Percentiles rank a stretch among this genome's conserved stretches.
These are phyloP conservation scores for Boloria selene DNA, from an alignment of 2,888 invertebrate genomes.

Conservation along the genomic window DNA sequence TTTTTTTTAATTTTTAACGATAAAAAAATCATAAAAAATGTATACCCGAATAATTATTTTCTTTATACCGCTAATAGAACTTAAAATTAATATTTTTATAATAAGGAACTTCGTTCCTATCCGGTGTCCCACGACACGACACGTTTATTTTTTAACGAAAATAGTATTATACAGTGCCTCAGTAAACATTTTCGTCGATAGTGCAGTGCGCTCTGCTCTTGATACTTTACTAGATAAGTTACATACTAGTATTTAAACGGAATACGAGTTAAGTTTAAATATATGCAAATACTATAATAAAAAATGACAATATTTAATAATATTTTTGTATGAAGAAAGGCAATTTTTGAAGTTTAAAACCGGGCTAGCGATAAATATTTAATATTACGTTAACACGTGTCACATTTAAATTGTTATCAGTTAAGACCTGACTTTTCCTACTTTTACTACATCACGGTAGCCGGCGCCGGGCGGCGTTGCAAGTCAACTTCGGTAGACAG, in stretches of 20 bases:
- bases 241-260: neutral
- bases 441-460: neutral
- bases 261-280: constrained; percentile 1
- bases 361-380: neutral
- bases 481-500: no score
- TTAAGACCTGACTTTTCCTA: neutral
- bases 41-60: no score
- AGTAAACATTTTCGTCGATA: neutral
- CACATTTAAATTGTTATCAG: neutral
- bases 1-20: no score
- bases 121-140: no score
- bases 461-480: no score
- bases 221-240: neutral
- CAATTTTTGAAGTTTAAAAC: neutral
- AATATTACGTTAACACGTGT: neutral
- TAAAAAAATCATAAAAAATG: no score
- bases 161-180: no score
- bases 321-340: constrained; percentile 8
- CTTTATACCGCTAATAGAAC: no score
- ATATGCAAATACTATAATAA: constrained; percentile 10
- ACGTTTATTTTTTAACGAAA: no score
- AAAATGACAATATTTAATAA: neutral
- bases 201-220: neutral
- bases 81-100: no score
- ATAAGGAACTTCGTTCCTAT: no score